Conservation (phyloP, 2,113 vertebrate genomes). For the Sardina pilchardus region DNA sequence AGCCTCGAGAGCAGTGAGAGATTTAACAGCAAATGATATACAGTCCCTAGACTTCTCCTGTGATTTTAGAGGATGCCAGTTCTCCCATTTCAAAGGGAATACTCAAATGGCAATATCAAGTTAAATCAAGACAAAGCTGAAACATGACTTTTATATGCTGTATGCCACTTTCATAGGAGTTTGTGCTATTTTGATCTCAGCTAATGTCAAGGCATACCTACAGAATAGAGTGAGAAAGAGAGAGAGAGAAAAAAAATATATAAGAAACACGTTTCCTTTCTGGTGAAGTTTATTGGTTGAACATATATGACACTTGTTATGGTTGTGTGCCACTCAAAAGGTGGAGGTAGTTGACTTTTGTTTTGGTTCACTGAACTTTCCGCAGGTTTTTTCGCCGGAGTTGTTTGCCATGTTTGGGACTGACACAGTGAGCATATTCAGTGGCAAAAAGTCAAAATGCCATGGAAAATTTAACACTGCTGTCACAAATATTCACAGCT, state of each 20-base stretch:
- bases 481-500: neutral
- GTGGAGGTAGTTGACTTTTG: conserved; percentile 4
- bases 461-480: conserved; percentile 5
- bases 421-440: conserved; percentile 5
- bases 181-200: conserved; percentile 65
- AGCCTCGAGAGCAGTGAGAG: conserved; percentile 64
- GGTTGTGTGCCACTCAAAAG: conserved; percentile 16
- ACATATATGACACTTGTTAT: conserved; percentile 51
- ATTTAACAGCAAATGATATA: conserved; percentile 64
- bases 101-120: conserved; percentile 68
- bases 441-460: conserved; percentile 9
- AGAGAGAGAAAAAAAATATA: conserved; percentile 35
- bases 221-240: conserved; percentile 16
- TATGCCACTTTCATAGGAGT: conserved; percentile 61
- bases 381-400: neutral
- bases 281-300: conserved; percentile 39
- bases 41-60: conserved; percentile 66
- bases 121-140: conserved; percentile 74
- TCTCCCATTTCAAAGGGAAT: conserved; percentile 75
- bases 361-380: conserved; percentile 14
- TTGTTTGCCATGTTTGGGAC: neutral
- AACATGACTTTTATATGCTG: conserved; percentile 69
- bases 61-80: conserved; percentile 73
- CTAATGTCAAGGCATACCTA: conserved; percentile 52
- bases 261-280: conserved; percentile 46